These are phyloP conservation scores for Brotula barbata DNA, from an alignment of 2,797 vertebrate genomes.

Conservation along the genomic window DNA sequence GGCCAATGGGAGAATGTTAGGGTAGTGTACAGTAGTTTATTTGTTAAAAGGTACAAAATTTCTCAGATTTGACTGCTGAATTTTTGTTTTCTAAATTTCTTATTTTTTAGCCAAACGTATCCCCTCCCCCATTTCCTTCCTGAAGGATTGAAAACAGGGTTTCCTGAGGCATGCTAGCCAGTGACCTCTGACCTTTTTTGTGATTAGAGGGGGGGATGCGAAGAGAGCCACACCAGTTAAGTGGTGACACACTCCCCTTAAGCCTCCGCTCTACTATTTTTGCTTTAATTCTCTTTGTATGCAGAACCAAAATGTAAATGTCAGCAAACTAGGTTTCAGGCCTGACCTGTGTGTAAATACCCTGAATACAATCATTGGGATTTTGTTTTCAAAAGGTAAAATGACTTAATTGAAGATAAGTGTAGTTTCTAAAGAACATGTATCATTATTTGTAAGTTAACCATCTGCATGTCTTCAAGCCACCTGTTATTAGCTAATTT, in stretches of 20 bases:
- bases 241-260: constrained; percentile 55
- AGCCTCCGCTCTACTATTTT: constrained; percentile 71
- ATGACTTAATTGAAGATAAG: constrained; percentile 76
- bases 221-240: constrained; percentile 65
- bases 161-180: constrained; percentile 76
- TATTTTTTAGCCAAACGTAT: constrained; percentile 62
- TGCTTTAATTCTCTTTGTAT: constrained; percentile 81
- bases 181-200: constrained; percentile 77
- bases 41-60: constrained; percentile 76
- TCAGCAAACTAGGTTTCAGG: constrained; percentile 74
- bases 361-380: constrained; percentile 82
- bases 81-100: constrained; percentile 22
- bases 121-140: constrained; percentile 62
- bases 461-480: constrained; percentile 86
- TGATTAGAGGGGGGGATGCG: constrained; percentile 66
- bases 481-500: constrained; percentile 83
- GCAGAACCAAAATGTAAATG: constrained; percentile 83
- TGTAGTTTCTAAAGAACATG: constrained; percentile 84
- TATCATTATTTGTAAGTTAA: constrained; percentile 86
- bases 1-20: constrained; percentile 67
- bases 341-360: constrained; percentile 79
- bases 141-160: constrained; percentile 83
- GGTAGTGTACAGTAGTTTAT: constrained; percentile 77
- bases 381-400: constrained; percentile 75
- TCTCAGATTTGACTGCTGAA: constrained; percentile 67